Evolutionary conservation across 1,140 invertebrate species (phyloP).

Genomic region (Gryllus bimaculatus): DNA sequence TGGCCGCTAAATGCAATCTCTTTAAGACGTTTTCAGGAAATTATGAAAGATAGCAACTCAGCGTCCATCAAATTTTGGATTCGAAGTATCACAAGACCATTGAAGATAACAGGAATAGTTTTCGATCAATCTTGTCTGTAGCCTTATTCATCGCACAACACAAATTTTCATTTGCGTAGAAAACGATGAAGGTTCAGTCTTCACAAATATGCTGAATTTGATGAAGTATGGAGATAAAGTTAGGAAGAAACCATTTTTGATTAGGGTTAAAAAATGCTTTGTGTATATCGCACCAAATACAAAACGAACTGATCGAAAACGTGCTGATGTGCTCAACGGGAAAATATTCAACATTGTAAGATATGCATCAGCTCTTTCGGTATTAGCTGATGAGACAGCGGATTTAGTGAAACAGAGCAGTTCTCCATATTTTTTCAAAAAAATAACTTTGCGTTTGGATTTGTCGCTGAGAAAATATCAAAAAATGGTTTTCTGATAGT

Average conservation of each 20-base stretch:
- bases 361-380: background rate
- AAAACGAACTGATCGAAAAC: background rate
- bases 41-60: background rate
- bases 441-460: too few species aligned
- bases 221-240: background rate
- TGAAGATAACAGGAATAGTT: background rate
- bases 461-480: too few species aligned
- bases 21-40: background rate
- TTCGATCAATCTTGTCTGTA: background rate
- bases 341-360: background rate
- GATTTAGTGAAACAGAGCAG: background rate
- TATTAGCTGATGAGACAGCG: background rate
- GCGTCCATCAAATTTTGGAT: background rate
- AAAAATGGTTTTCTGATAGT: too few species aligned
- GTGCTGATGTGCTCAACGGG: background rate
- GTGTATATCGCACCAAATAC: background rate
- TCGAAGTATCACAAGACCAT: background rate
- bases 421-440: background rate
- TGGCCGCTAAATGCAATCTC: background rate
- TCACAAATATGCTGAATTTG: background rate
- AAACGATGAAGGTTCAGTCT: background rate
- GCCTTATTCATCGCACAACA: background rate
- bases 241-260: background rate
- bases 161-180: background rate
- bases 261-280: background rate